Percentiles rank a stretch among this genome's conserved stretches.
These are phyloP conservation scores for Tipula lateralis DNA, from an alignment of 2,888 invertebrate genomes.

Conservation along the genomic window DNA sequence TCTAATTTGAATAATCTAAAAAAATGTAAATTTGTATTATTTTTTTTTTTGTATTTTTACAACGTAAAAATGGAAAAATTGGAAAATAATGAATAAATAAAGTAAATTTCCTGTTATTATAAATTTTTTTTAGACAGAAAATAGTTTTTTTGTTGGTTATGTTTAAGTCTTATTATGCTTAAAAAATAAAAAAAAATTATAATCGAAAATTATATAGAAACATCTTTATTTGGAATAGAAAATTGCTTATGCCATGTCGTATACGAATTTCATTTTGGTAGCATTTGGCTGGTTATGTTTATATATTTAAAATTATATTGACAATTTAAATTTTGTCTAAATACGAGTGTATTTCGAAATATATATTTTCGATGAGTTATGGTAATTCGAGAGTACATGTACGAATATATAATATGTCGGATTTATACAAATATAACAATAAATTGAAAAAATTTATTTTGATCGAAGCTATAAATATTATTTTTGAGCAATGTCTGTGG, in stretches of 20 bases:
- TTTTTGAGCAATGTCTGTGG: not conserved
- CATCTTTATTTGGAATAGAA: not conserved
- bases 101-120: conserved; percentile 11
- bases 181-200: not conserved
- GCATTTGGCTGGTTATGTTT: not conserved
- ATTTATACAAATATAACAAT: not conserved
- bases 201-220: conserved; percentile 19
- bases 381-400: not conserved
- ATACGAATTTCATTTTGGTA: not conserved
- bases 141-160: not conserved
- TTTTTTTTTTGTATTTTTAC: not conserved
- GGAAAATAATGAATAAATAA: conserved; percentile 24
- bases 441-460: not conserved
- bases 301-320: not conserved
- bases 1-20: not conserved
- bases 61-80: not conserved
- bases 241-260: not conserved
- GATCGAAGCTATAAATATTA: not conserved
- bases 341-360: not conserved
- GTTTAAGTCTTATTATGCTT: not conserved
- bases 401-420: not conserved
- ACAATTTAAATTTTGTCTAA: conserved; percentile 11
- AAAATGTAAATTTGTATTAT: not conserved
- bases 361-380: not conserved
- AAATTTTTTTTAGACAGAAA: not conserved